Evolutionary conservation across 2,113 vertebrate genomes (phyloP), one percentile per base, ranked within the genome.

Genomic region (Zapus hudsonius): DNA sequence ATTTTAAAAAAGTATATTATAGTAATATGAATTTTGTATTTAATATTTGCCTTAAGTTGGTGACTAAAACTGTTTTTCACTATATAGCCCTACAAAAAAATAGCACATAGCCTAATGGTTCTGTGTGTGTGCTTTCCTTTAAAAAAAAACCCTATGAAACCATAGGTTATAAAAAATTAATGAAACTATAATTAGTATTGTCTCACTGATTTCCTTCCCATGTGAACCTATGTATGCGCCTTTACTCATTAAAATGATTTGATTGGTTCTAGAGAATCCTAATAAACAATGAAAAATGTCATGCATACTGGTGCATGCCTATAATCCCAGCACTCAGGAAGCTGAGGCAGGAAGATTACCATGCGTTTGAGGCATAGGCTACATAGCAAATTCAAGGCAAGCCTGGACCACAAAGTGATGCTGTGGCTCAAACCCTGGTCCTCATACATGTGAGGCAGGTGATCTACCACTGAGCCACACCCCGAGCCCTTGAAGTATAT

Each of bases 141-240:
- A 27, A 42, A 38, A 94, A 94, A 94, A 94, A 88, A 29, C 44
- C 38, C 55, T 66, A 61, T 23, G 23, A 87, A 61, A 44, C 0
- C 40, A 10, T 40, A 57, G 74, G 33, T 52, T 15, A 61, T 29
- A 42, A 90, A 82, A 47, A 90, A 57, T 40, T 20, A 63, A 61
- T 81, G 63, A 86, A 87, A 87, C 55, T 33, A 23, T 84, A 42
- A 40, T 55, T 79, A 55, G 3, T 82, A 33, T 47, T 81, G 25
- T 47, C 47, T 66, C 15, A 13, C 47, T 81, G 52, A 47, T 93
- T 82, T 74, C 29, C 79, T 94, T 81, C 89, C 55, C 63, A 4
- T 81, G 81, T 85, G 59, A 92, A 90, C 87, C 33, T 70, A 17
- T 79, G 52, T 78, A n/a, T 69, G n/a, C 79, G 22, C 67, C 63